Evolutionary conservation across 1,140 invertebrate genomes (phyloP), one percentile per base, ranked within the genome.

Genomic region (Caenorhabditis briggsae): DNA sequence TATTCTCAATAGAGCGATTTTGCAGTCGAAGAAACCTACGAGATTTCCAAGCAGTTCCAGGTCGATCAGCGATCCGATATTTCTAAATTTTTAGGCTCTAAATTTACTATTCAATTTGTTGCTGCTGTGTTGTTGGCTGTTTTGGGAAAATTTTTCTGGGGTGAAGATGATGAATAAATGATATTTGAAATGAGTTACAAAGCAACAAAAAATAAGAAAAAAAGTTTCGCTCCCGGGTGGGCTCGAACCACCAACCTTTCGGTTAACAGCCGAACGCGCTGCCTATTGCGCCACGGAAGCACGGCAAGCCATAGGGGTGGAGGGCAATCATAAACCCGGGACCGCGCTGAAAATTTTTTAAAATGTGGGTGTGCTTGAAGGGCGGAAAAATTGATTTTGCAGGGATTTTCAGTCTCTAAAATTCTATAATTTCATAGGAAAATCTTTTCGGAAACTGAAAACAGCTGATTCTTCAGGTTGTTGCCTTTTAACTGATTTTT

Each of bases 161-260:
- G 33, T 1, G 41, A 70, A 14, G 20, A 64, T 46, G 33, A 70
- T 46, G 64, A 65, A n/a, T 43, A 5, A n/a, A 46, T 70, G 64
- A 70, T 43, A 3, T 41, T 16, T 46, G 33, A 33, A 33, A 33
- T 33, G 33, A 33, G 33, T 33, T 33, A 33, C 33, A 33, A 33
- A 33, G 1, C 33, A 33, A 33, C n/a, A 33, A 33, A 33, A 33
- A 33, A 1, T 1, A 33, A 3, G 53, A 70, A 74, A 85, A 87
- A 46, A 11, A 11, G 0, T 55, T 83, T 85, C 82, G 78, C 59
- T 83, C 59, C 65, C 86, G 83, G 88, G 88, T 88, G 88, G 87
- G 88, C 87, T 89, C 83, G 88, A 89, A 89, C 88, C 88, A 89
- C 83, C 87, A 86, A 89, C 88, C 87, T 86, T 89, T 88, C 83